Evolutionary conservation across 2,888 invertebrate species (phyloP), one percentile per base, ranked within the genome.

Genomic region (Bibio marci): DNA sequence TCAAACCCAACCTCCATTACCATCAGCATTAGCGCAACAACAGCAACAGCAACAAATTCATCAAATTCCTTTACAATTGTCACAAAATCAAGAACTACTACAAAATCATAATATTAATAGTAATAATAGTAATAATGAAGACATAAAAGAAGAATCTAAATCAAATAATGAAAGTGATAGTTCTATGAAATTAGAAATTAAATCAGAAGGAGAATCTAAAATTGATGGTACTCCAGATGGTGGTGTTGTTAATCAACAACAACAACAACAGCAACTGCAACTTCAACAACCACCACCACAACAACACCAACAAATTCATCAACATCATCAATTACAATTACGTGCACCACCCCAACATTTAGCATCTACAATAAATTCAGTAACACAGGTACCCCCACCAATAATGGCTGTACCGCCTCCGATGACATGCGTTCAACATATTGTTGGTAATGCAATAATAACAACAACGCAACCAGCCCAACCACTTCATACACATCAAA

Each of bases 381-480:
- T 32, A 14, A 32, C 13, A 11, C 32, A 32, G 15, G 17, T 14
- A 14, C 32, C 33, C 14, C 47, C 47, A n/a, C 47, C 47, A 12
- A 43, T 45, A 26, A 46, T 46, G 44, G 43, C 47, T 3, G 45
- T 46, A 13, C 45, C 47, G 12, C 46, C 46, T 5, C 47, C 47
- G 12, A 43, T 44, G 14, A 37, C 42, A 10, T 46, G 44, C 18
- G 44, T 47, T 13, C 48, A 48, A 30, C 48, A 48, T 40, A 41
- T 48, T 10, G 45, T 48, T 8, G 46, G 45, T 1, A 47, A 45
- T 35, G 43, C 45, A 3, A 27, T 46, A 19, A 47, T 47, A 10
- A 45, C 45, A 15, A 42, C 47, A n/a, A 36, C 44, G 15, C 44
- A 44, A 14, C 34, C 40, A n/a, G 17, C 45, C 13, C 44, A 44